A percentile compares a stretch with the other conserved stretches of the same genome.
Conservation (phyloP, 2,113 vertebrate species). For the Ochotona princeps region DNA sequence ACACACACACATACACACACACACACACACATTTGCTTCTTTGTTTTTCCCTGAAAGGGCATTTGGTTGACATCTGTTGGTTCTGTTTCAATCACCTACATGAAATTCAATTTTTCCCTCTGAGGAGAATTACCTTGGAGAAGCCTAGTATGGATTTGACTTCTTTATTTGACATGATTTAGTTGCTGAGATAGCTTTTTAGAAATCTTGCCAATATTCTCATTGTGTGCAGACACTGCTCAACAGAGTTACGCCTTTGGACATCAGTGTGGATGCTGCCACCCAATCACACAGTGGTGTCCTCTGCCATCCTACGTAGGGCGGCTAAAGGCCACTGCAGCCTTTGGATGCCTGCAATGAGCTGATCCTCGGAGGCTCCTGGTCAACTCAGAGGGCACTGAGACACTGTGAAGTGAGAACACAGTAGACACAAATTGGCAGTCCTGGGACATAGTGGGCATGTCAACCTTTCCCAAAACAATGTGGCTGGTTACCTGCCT, state of each 20-base stretch:
- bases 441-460: not conserved
- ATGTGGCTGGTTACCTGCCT: not conserved
- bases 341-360: not conserved
- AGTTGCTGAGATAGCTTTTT: conserved; percentile 62
- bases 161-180: conserved; percentile 67
- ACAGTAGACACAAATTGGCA: rapidly evolving
- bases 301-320: conserved; percentile 22
- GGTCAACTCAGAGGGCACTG: rapidly evolving
- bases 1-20: no score
- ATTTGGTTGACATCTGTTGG: conserved; percentile 4
- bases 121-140: no score
- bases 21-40: no score
- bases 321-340: not conserved
- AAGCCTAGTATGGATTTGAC: conserved; percentile 21
- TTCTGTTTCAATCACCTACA: conserved; percentile 1
- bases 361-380: not conserved
- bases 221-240: conserved; percentile 63
- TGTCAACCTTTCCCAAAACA: not conserved
- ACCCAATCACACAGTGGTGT: conserved; percentile 58
- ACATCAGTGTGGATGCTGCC: conserved; percentile 13
- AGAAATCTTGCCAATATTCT: conserved; percentile 71
- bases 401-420: not conserved
- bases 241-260: conserved; percentile 50
- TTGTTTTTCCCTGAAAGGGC: not conserved
- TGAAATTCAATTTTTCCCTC: conserved; percentile 59